phyloP scores from a whole-genome alignment of 2,113 vertebrate genomes.

The Vireo altiloquus region DNA sequence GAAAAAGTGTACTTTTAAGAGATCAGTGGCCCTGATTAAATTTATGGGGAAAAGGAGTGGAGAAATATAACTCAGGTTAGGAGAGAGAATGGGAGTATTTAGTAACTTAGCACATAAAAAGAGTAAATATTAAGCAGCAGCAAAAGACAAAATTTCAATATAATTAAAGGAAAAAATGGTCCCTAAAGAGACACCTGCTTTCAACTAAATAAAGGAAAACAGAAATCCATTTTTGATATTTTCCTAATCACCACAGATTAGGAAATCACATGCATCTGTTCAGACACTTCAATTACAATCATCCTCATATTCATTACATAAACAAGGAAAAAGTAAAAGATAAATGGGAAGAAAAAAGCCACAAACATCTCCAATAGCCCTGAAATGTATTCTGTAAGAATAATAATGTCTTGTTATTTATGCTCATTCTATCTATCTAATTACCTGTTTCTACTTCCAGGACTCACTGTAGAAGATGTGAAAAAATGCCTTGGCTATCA shows the following conservation, averaged over 20 bases:
- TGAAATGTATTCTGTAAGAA: background rate
- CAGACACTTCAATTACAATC: background rate
- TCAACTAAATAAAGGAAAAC: background rate
- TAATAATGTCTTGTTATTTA: background rate
- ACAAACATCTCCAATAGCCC: background rate
- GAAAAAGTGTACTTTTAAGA: background rate
- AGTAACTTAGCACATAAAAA: background rate
- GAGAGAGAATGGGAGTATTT: background rate
- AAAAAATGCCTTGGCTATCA: constrained; percentile 75
- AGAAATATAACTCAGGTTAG: background rate
- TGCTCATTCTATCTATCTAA: background rate
- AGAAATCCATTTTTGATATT: background rate
- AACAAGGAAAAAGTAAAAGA: background rate
- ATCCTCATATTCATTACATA: background rate
- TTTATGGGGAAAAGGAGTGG: background rate
- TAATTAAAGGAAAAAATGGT: background rate
- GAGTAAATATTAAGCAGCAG: background rate
- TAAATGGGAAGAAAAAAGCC: background rate
- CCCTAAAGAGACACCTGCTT: background rate
- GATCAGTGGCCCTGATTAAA: background rate
- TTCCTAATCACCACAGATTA: background rate
- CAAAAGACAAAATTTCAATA: background rate
- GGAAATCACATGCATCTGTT: background rate
- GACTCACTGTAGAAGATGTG: constrained; percentile 64
- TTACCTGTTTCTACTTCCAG: constrained; percentile 66